Evolutionary conservation across 2,113 vertebrate species (phyloP).

Genomic region (Passer montanus): DNA sequence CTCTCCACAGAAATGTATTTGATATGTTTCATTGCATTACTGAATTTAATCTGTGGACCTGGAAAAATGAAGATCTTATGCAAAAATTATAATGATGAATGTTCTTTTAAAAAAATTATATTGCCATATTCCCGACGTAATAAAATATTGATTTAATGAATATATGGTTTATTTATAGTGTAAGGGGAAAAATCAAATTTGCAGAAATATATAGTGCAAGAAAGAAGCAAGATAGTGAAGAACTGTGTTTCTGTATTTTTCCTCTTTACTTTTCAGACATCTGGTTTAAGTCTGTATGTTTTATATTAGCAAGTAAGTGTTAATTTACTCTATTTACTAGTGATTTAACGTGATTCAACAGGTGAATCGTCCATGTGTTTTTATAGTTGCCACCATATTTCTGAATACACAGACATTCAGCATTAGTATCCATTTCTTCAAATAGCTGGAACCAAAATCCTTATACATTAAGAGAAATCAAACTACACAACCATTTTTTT

Average conservation of each 20-base stretch:
- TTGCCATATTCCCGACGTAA: background rate
- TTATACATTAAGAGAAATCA: background rate
- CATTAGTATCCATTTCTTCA: background rate
- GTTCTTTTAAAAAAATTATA: background rate
- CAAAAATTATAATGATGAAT: background rate
- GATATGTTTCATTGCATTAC: background rate
- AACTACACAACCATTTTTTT: background rate
- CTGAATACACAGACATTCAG: background rate
- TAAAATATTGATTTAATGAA: background rate
- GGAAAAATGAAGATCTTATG: background rate
- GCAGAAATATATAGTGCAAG: background rate
- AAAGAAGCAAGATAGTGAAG: background rate
- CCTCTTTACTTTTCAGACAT: background rate
- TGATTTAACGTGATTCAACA: background rate
- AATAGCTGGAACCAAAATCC: background rate
- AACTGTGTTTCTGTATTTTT: background rate
- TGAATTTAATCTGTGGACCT: background rate
- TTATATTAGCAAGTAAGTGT: background rate
- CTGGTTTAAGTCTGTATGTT: background rate
- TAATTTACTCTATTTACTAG: background rate
- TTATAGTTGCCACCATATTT: background rate
- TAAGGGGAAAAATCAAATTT: background rate
- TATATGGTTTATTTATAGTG: constrained; percentile 2
- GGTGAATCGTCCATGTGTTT: background rate
- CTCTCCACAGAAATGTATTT: background rate